phyloP scores from a whole-genome alignment of 2,888 invertebrate genomes.

The Ichneumoninae sp. region DNA sequence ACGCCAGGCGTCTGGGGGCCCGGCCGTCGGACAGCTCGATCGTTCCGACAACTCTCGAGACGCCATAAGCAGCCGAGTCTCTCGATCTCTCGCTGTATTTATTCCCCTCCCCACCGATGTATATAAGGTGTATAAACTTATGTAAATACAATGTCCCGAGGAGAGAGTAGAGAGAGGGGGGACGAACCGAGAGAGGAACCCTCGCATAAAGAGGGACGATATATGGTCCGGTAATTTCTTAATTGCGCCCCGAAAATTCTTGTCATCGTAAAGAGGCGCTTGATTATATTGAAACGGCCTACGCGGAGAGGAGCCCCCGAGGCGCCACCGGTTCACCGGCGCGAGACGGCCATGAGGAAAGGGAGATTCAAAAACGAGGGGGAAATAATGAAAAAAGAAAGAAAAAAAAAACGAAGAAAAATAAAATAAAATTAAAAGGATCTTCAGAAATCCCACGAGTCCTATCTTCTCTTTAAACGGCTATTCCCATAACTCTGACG shows the following conservation, averaged over 20 bases:
- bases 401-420: background rate
- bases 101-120: background rate
- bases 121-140: slow-evolving; percentile 75
- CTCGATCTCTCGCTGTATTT: slow-evolving; percentile 10
- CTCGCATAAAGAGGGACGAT: slow-evolving; percentile 81
- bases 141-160: slow-evolving; percentile 80
- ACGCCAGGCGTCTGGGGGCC: slow-evolving; percentile 73
- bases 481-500: background rate
- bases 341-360: slow-evolving; percentile 67
- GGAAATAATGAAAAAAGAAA: background rate
- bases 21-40: slow-evolving; percentile 75
- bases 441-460: slow-evolving; percentile 21
- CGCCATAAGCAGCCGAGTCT: slow-evolving; percentile 9
- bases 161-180: slow-evolving; percentile 21
- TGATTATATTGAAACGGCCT: slow-evolving; percentile 79
- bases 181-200: slow-evolving; percentile 28
- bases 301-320: slow-evolving; percentile 53
- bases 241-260: slow-evolving; percentile 82
- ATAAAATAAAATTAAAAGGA: background rate
- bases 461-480: background rate
- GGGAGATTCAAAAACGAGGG: slow-evolving; percentile 24
- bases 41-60: slow-evolving; percentile 23
- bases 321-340: slow-evolving; percentile 71
- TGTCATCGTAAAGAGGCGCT: slow-evolving; percentile 82
- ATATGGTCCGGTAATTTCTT: slow-evolving; percentile 83